Base-by-base conservation (phyloP, 2,888 invertebrate species). In the Podabrus alpinus region DNA sequence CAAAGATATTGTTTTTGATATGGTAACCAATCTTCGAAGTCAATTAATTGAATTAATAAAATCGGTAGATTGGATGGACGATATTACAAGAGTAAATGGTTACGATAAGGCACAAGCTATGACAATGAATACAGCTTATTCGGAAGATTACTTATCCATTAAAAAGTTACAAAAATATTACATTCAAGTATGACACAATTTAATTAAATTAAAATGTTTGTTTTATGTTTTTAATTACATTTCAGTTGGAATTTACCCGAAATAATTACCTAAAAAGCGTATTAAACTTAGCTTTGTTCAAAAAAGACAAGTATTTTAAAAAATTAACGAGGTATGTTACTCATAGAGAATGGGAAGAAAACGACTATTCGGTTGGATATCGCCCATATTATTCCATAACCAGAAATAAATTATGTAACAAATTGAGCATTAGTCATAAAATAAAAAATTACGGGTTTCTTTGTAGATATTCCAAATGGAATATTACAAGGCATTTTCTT, bases 401-500 rank as follows among this genome's bases (percentile, higher is more conserved):
- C 4, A 89, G 90, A 78, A 91, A 91, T 79, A 89, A 88, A 78
- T 90, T 91, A 79, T 88, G 90, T 90, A 89, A 92, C 93, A 91
- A n/a, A 5, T 7, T n/a, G 75, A 69, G 45, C 11, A 72, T 11
- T 9, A 9, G 4, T 59, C 15, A 10, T 21, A 10, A 19, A 19
- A 19, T 16, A 45, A 13, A 19, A 16, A 10, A 64, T 9, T 1
- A 21, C 13, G 1, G 0, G 10, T 64, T n/a, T 21, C 2, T 15
- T 61, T 73, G 1, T 17, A 97, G 95, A 95, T 86, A 95, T 96
- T 87, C 96, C 96, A 0, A 96, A 96, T 80, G 96, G 95, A 76
- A 95, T 96, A 79, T 89, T 97, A 1, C 96, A 96, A 89, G 95
- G 95, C 1, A 91, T 92, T 1, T 96, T 96, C 90, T 96, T 95